A percentile compares a stretch with the other conserved stretches of the same genome.
Evolutionary conservation across 2,797 vertebrate species (phyloP).

Genomic region (Tamandua tetradactyla): DNA sequence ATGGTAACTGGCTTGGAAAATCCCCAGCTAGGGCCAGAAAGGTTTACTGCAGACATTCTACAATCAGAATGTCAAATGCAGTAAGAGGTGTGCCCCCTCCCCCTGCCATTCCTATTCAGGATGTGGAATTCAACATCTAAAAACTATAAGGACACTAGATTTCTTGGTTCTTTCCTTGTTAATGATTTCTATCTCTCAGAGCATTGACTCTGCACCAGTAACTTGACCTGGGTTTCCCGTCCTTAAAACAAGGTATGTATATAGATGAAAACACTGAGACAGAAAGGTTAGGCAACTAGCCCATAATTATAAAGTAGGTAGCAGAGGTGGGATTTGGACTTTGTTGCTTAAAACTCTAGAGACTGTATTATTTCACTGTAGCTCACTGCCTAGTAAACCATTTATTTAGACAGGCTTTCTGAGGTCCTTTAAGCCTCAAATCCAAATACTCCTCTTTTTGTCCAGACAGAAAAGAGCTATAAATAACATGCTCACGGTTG

Average conservation of each 20-base stretch:
- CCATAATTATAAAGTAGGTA: background rate
- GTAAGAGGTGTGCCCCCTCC: background rate
- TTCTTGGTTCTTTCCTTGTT: constrained; percentile 34
- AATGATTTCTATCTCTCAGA: constrained; percentile 19
- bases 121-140: background rate
- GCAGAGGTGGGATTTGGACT: constrained; percentile 9
- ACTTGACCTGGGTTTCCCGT: background rate
- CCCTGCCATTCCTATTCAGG: background rate
- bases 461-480: background rate
- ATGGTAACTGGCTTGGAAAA: constrained; percentile 24
- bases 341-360: background rate
- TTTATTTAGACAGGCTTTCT: background rate
- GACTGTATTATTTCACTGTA: background rate
- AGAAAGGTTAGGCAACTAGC: background rate
- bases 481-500: background rate
- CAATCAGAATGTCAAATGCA: background rate
- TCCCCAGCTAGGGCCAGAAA: constrained; percentile 29
- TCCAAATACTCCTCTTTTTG: background rate
- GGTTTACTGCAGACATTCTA: background rate
- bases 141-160: background rate
- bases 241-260: background rate
- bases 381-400: background rate
- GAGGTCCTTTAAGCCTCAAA: background rate
- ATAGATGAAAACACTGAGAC: background rate
- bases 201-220: background rate